Evolutionary conservation across 2,888 invertebrate species (phyloP), one percentile per base, ranked within the genome.

Genomic region (Andrena trimmerana): DNA sequence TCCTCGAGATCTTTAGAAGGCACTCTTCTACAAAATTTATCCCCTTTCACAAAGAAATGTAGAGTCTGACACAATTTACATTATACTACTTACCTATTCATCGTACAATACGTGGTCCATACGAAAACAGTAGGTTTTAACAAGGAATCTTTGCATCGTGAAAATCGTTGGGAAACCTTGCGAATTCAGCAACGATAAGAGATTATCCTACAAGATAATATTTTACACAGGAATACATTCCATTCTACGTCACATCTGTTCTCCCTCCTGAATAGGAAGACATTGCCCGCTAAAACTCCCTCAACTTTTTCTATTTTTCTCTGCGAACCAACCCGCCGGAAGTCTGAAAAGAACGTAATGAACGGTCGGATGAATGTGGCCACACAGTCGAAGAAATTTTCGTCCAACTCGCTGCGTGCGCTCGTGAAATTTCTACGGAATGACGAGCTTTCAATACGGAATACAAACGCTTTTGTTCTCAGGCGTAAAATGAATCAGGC

Each of bases 261-360:
- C 16, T 62, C 29, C 50, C 67, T 31, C 29, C 10, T 42, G 60
- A 78, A 78, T 67, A 77, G 67, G 72, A 81, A 48, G 27, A 33
- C 54, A 8, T 16, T 2, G 10, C 57, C 68, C 62, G 62, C 42
- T 20, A 63, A 81, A 72, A 36, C 57, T 57, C 36, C 10, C 66
- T 67, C 60, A 66, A 72, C 60, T 72, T 57, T 27, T 24, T 42
- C 42, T 42, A 42, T 42, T 57, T 67, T 78, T 67, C 63, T 36
- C 54, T 8, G 16, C 42, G 29, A n/a, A 36, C 70, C 27, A 31
- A 33, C 52, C 52, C 67, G 20, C 2, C 8, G 67, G 33, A 71
- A 33, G 67, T 67, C 66, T 71, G 80, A 81, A 81, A 81, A 81
- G 80, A 63, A 67, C 57, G 71, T 81, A 78, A 81, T 60, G 80